Conservation (phyloP, 1,140 invertebrate genomes). For the Drosophila kanapiae region DNA sequence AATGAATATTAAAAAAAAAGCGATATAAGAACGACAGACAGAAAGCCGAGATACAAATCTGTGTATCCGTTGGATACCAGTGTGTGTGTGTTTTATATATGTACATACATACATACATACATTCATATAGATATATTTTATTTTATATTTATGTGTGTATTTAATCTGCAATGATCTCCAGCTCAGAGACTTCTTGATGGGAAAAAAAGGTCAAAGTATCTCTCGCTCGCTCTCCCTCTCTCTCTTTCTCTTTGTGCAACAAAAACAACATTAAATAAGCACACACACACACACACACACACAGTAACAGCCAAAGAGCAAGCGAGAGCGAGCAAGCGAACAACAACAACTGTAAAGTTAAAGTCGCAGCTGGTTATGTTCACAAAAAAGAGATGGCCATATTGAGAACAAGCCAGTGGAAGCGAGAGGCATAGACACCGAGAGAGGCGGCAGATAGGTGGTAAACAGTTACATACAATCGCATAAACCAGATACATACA, state of each 20-base stretch:
- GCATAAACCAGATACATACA: constrained; percentile 51
- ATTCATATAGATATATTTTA: not conserved
- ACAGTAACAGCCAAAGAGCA: constrained; percentile 17
- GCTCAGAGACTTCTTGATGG: constrained; percentile 70
- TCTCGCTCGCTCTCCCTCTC: constrained; percentile 12
- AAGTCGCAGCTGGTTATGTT: constrained; percentile 67
- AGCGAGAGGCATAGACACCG: constrained; percentile 9
- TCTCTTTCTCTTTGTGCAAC: constrained; percentile 12
- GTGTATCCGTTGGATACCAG: constrained; percentile 35
- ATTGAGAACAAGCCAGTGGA: constrained; percentile 18
- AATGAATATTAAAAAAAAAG: constrained; percentile 40
- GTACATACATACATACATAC: not conserved
- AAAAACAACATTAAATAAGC: constrained; percentile 32
- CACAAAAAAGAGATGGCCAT: constrained; percentile 27
- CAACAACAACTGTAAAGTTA: constrained; percentile 56
- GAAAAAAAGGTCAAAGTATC: constrained; percentile 75
- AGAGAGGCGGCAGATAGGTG: constrained; percentile 36
- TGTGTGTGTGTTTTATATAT: not conserved
- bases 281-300: constrained; percentile 20
- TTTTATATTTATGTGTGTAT: constrained; percentile 9
- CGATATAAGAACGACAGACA: constrained; percentile 23
- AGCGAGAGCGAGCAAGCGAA: constrained; percentile 33
- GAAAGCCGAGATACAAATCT: constrained; percentile 49
- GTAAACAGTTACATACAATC: constrained; percentile 49
- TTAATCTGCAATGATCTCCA: constrained; percentile 74